Evolutionary conservation across 2,113 vertebrate genomes (phyloP).

Genomic region (Lonchura striata): DNA sequence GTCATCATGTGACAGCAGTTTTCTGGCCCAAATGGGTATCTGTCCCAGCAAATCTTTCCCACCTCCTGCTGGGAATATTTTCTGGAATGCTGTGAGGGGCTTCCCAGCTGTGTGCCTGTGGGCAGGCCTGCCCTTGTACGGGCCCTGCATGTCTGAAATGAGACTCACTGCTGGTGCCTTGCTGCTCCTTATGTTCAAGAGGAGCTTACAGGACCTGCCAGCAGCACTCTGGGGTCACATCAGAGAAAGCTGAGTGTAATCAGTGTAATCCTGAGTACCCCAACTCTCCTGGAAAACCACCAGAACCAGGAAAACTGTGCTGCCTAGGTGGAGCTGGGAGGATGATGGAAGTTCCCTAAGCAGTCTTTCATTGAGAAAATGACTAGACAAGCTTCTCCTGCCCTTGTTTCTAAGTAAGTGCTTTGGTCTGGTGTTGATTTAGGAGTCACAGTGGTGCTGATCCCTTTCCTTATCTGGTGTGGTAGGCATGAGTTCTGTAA

Average conservation of each 20-base stretch:
- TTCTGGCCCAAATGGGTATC: background rate
- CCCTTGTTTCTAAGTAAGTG: background rate
- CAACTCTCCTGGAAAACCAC: rapidly evolving
- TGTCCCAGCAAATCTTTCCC: background rate
- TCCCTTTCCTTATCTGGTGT: background rate
- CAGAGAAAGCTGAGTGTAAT: background rate
- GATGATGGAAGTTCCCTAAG: background rate
- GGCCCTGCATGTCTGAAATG: rapidly evolving
- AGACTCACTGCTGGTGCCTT: rapidly evolving
- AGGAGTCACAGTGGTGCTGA: background rate
- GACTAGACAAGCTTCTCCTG: background rate
- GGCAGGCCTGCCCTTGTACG: background rate
- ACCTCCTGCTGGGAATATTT: background rate
- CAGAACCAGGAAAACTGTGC: rapidly evolving
- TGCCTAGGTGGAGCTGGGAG: background rate
- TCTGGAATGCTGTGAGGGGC: background rate
- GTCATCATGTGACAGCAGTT: background rate
- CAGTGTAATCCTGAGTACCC: background rate
- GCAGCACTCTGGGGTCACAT: background rate
- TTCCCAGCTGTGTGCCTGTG: background rate
- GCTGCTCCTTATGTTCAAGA: no score
- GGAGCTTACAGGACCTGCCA: background rate
- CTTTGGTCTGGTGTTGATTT: background rate
- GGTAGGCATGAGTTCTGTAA: background rate
- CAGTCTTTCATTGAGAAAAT: background rate